phyloP scores from a whole-genome alignment of 2,888 invertebrate genomes.

The Beris morrisii region DNA sequence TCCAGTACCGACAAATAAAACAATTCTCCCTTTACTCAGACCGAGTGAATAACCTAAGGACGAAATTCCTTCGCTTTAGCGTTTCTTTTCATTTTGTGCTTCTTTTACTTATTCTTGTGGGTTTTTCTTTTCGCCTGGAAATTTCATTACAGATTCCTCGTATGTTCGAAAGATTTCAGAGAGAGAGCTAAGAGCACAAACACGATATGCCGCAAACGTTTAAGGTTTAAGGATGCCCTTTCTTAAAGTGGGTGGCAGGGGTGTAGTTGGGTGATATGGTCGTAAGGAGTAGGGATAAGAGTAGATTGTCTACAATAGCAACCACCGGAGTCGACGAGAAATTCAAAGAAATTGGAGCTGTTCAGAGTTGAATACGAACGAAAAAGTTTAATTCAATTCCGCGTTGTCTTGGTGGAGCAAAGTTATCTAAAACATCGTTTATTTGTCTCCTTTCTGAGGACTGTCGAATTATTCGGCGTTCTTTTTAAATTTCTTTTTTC shows the following conservation, averaged over 20 bases:
- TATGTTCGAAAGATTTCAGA: slow-evolving; percentile 1
- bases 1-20: neutral
- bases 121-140: slow-evolving; percentile 1
- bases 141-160: slow-evolving; percentile 17
- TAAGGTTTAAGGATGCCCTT: neutral
- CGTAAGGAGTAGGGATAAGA: neutral
- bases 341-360: neutral
- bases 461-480: too few relatives aligned
- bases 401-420: too few relatives aligned
- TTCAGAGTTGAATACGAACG: too few relatives aligned
- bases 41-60: too few relatives aligned
- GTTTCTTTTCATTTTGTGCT: too few relatives aligned
- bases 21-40: neutral
- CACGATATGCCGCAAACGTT: slow-evolving; percentile 10
- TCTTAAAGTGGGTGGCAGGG: neutral
- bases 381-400: too few relatives aligned
- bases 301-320: neutral
- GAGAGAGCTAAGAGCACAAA: neutral
- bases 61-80: too few relatives aligned
- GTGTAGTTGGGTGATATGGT: too few relatives aligned
- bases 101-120: too few relatives aligned
- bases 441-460: too few relatives aligned
- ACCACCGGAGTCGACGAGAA: neutral
- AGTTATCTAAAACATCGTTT: too few relatives aligned
- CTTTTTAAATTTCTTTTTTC: too few relatives aligned